These are phyloP conservation scores for Leptura quadrifasciata DNA, from an alignment of 2,888 invertebrate species.

Conservation along the genomic window DNA sequence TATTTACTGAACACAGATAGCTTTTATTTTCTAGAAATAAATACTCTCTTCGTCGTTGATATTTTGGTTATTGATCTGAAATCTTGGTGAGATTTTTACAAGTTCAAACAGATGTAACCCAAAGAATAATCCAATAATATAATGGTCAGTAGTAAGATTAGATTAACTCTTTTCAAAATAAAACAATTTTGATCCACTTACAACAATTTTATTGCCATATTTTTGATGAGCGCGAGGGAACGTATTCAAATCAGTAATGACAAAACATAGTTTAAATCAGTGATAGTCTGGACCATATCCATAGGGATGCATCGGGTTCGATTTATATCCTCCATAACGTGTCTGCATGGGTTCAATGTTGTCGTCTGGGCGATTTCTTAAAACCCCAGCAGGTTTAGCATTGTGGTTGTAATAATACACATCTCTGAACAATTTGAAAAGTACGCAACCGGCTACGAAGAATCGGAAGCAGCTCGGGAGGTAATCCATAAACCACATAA, in stretches of 20 bases:
- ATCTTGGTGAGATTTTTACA: no score
- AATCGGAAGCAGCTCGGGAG: slow-evolving; percentile 35
- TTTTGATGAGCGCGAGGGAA: background rate
- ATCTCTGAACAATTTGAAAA: slow-evolving; percentile 36
- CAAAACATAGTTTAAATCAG: background rate
- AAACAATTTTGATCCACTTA: background rate
- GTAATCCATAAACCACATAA: slow-evolving; percentile 42
- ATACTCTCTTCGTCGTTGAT: no score
- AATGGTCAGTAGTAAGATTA: background rate
- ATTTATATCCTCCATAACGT: slow-evolving; percentile 10
- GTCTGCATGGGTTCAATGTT: background rate
- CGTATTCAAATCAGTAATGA: background rate
- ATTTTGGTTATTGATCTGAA: no score
- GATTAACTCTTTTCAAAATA: background rate
- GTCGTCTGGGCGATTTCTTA: slow-evolving; percentile 7
- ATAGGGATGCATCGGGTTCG: background rate
- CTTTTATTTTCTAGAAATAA: no score
- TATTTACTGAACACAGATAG: no score
- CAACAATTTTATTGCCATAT: slow-evolving; percentile 20
- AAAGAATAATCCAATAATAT: no score
- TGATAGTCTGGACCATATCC: background rate
- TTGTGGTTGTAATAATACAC: slow-evolving; percentile 36
- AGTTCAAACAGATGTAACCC: no score
- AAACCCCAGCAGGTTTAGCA: slow-evolving; percentile 16
- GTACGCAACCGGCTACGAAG: slow-evolving; percentile 31